These are phyloP conservation scores for Xerus inauris DNA, from an alignment of 2,113 vertebrate genomes.

Conservation along the genomic window DNA sequence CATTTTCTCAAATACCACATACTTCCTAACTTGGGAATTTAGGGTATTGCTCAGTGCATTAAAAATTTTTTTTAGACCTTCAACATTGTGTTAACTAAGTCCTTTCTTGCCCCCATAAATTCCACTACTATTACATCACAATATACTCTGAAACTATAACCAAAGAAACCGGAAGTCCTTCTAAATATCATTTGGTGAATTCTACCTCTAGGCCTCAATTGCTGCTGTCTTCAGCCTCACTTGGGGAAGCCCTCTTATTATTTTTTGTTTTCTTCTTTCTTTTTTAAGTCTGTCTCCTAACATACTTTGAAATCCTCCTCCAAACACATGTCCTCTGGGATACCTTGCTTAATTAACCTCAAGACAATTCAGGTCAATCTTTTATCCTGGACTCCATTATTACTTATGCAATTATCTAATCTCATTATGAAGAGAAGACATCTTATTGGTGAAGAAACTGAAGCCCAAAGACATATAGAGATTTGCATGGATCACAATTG, in stretches of 20 bases:
- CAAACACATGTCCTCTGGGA: constrained; percentile 1
- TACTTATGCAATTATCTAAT: not conserved
- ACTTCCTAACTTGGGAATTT: not conserved
- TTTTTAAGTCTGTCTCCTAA: not conserved
- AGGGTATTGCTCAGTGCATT: not conserved
- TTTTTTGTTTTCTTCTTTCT: not conserved
- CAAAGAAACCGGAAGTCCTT: not conserved
- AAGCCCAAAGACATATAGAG: not conserved
- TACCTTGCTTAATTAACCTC: not conserved
- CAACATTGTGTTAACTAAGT: not conserved
- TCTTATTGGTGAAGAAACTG: not conserved
- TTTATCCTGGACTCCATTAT: not conserved
- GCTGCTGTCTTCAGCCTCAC: not conserved
- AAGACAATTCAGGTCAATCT: not conserved
- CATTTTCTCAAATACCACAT: not conserved
- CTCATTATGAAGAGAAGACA: not conserved
- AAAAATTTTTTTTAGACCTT: not conserved
- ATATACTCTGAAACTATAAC: not conserved
- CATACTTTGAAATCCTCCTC: not conserved
- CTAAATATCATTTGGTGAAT: not conserved
- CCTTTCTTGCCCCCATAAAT: not conserved
- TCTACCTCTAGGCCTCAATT: not conserved
- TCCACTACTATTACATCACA: not conserved
- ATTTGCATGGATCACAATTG: not conserved
- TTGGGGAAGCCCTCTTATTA: not conserved